phyloP scores from a whole-genome alignment of 2,113 vertebrate species.

The Dicrurus megarhynchus region DNA sequence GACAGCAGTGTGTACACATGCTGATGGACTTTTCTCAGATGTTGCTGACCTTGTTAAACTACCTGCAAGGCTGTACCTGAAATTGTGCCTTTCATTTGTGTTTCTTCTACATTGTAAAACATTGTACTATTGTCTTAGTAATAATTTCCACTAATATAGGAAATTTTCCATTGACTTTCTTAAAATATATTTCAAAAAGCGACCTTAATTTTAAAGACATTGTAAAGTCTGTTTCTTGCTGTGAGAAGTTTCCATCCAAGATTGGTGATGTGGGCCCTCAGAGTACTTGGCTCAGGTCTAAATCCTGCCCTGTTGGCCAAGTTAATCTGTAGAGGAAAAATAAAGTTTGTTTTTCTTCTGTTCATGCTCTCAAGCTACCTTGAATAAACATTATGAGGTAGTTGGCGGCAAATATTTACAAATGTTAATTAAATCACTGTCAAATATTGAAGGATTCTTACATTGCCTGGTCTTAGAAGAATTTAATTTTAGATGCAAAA shows the following conservation, averaged over 20 bases:
- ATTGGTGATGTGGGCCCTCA: neutral
- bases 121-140: neutral
- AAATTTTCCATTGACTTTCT: neutral
- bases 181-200: neutral
- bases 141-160: neutral
- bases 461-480: neutral
- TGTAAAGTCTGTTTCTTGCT: neutral
- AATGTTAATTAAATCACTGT: neutral
- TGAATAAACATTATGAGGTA: neutral
- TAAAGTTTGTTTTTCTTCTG: slow-evolving; percentile 5
- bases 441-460: neutral
- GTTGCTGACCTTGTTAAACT: neutral
- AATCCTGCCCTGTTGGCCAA: neutral
- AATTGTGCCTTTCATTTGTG: neutral
- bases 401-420: neutral
- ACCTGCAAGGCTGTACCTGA: neutral
- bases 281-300: neutral
- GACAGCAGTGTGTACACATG: neutral
- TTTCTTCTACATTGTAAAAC: neutral
- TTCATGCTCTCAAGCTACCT: neutral
- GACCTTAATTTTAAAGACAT: neutral
- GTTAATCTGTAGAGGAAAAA: neutral
- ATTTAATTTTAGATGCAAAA: neutral
- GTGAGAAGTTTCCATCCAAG: neutral
- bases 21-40: neutral